Conservation (phyloP, 2,888 invertebrate species). For the Dorcus parallelipipedus region DNA sequence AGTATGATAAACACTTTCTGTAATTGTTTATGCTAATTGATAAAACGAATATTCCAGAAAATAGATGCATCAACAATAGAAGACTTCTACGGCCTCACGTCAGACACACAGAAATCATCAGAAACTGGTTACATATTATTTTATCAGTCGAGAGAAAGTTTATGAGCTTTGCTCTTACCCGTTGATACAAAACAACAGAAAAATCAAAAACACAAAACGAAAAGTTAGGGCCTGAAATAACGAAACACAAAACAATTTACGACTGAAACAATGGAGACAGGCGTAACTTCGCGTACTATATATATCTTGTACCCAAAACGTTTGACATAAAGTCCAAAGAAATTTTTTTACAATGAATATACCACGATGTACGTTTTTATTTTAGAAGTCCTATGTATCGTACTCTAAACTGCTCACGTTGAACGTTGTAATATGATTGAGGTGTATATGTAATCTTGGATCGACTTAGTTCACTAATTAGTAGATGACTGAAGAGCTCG, state of each 20-base stretch:
- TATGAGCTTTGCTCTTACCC: slow-evolving; percentile 30
- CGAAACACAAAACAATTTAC: slow-evolving; percentile 3
- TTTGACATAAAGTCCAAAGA: slow-evolving; percentile 15
- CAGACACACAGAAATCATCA: slow-evolving; percentile 97
- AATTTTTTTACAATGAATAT: slow-evolving; percentile 15
- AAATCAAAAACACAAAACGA: slow-evolving; percentile 9
- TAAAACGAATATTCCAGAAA: slow-evolving; percentile 66
- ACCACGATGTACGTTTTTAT: slow-evolving; percentile 1
- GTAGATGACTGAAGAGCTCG: background rate
- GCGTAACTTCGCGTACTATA: background rate
- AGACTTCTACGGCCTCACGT: slow-evolving; percentile 98
- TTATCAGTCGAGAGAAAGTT: slow-evolving; percentile 77
- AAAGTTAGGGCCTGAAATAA: slow-evolving; percentile 12
- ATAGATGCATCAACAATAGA: slow-evolving; percentile 98
- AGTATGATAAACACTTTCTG: slow-evolving; percentile 49
- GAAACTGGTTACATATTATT: slow-evolving; percentile 99
- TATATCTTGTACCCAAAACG: slow-evolving; percentile 11
- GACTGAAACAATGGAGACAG: background rate
- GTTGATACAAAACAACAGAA: slow-evolving; percentile 4
- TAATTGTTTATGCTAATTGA: background rate
- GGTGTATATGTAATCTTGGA: background rate
- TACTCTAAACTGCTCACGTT: background rate
- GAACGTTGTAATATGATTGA: background rate
- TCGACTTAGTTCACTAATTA: background rate
- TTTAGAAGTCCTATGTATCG: background rate